Evolutionary conservation across 2,888 invertebrate species (phyloP).

Genomic region (Dryomyza anilis): DNA sequence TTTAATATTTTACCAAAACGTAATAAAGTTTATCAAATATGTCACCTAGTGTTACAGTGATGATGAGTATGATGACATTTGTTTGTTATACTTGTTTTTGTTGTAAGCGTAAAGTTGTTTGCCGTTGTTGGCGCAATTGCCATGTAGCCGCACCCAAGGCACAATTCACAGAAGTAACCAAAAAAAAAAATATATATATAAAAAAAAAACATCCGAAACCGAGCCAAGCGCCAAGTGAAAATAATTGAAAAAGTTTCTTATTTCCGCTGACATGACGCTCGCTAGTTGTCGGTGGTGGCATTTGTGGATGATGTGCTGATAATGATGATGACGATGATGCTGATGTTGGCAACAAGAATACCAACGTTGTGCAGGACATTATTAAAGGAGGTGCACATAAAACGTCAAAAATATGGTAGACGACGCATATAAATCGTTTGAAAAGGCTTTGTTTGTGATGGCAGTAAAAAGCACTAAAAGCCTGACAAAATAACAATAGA

Average conservation of each 20-base stretch:
- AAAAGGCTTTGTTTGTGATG: too few species aligned
- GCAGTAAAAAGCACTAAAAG: too few species aligned
- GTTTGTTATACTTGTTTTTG: conserved; percentile 1
- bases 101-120: neutral
- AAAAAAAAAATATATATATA: too few species aligned
- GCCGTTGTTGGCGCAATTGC: conserved; percentile 2
- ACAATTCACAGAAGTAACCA: neutral
- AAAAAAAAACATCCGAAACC: neutral
- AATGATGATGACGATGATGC: neutral
- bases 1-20: too few species aligned
- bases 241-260: conserved; percentile 26
- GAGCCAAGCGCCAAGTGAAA: conserved; percentile 5
- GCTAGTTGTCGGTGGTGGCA: neutral
- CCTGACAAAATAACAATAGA: too few species aligned
- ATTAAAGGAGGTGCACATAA: neutral
- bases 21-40: too few species aligned
- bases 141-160: conserved; percentile 1
- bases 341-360: neutral
- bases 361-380: neutral
- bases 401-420: neutral
- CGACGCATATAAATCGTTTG: too few species aligned
- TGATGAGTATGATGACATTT: neutral
- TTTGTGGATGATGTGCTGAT: neutral
- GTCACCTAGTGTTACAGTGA: too few species aligned
- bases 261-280: conserved; percentile 12